Base-by-base conservation (phyloP, 2,113 vertebrate species). In the Colaptes auratus region DNA sequence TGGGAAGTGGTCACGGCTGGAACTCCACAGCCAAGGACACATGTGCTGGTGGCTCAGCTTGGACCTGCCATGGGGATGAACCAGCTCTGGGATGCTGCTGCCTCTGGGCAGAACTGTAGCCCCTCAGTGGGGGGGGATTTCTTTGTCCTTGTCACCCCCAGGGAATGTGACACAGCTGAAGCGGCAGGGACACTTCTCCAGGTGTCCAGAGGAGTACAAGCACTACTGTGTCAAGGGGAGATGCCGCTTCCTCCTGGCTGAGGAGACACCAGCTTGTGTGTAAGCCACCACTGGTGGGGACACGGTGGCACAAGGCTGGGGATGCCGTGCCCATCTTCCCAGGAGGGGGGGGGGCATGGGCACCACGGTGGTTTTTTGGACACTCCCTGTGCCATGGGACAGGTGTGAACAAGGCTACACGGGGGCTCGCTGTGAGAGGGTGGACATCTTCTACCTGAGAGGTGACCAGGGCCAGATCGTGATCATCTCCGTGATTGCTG, bases 371-470 rank as follows among this genome's bases (percentile, higher is more conserved):
- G 24, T 7, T 39, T 90, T 91, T 31, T 4, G 7, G 70, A 87
- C 5, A 3, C 11, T 2, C 1, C 30, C 35, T 67, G 78, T 73
- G 55, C 60, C 20, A 2, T 1, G 19, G 72, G 23, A 39, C 78
- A 96, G 96, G 55, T 96, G 96, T 0, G 96, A 96, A 36, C 55
- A 52, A 9, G 96, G 96, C 75, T 96, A 96, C 96, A 96, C 79
- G 0, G 96, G 96, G 10, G 33, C 95, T 79, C 95, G 95, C 35
- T 96, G 96, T 1, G 95, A 96, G 85, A 89, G 52, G 12, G 93
- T 96, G 78, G 96, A 96, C 60, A 92, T 96, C 63, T 96, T 96
- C 92, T 96, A 96, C 88, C 88, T 96, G 90, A 67, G 96, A 44
- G 96, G 95, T 0, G 95, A 96, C 75, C 90, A 5, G 39, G 30